These are phyloP conservation scores for Delichon dasypus DNA, from an alignment of 2,797 vertebrate species.

Conservation along the genomic window DNA sequence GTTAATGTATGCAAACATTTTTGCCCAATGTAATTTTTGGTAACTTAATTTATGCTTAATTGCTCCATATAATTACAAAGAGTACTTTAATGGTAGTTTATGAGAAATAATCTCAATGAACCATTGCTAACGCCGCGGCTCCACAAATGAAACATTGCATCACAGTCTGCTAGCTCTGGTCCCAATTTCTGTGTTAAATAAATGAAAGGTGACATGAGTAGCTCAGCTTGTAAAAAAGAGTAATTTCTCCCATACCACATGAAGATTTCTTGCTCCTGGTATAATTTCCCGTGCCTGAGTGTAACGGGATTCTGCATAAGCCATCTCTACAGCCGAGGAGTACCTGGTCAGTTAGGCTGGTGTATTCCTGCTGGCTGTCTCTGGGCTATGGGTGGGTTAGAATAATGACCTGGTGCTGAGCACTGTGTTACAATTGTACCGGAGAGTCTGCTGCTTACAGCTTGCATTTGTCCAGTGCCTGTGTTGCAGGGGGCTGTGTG, in stretches of 20 bases:
- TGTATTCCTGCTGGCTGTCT: background rate
- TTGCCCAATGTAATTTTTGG: background rate
- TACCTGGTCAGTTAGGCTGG: background rate
- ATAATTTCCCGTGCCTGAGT: background rate
- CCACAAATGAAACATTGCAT: background rate
- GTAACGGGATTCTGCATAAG: background rate
- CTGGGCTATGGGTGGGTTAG: background rate
- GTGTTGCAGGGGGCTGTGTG: background rate
- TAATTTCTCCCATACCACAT: background rate
- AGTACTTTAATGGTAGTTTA: background rate
- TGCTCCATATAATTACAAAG: background rate
- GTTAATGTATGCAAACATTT: background rate
- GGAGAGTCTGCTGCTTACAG: background rate
- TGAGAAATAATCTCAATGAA: background rate
- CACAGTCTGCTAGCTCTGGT: background rate
- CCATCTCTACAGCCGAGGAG: background rate
- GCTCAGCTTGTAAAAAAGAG: background rate
- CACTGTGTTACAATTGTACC: background rate
- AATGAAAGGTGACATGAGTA: background rate
- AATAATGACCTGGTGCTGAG: background rate
- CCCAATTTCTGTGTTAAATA: background rate
- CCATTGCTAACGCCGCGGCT: background rate
- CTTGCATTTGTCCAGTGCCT: background rate
- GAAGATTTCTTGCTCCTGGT: background rate
- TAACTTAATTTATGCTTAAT: constrained; percentile 34